A percentile compares a stretch with the other conserved stretches of the same genome.
phyloP scores from a whole-genome alignment of 2,797 vertebrate genomes.

The Percopsis omiscomaycus region DNA sequence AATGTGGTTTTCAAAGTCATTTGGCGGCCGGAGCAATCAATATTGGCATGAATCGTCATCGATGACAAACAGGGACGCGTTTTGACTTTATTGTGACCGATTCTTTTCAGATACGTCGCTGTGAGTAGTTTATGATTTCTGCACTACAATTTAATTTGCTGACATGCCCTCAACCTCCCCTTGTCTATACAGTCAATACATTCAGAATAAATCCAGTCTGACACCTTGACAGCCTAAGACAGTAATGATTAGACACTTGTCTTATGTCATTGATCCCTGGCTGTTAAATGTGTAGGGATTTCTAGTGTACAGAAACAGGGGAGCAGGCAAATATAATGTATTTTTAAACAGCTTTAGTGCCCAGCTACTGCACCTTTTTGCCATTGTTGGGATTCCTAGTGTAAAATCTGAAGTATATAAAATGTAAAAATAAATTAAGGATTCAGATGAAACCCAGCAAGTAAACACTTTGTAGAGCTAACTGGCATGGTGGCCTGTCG shows the following conservation, averaged over 20 bases:
- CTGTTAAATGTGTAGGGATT: conserved; percentile 1
- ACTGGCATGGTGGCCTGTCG: conserved; percentile 49
- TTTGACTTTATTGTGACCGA: conserved; percentile 14
- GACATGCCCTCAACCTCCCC: conserved; percentile 24
- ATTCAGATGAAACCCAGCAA: conserved; percentile 56
- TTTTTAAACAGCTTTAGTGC: background rate
- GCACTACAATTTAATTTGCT: conserved; percentile 33
- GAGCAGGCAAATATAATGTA: background rate
- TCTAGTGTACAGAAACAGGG: too few species aligned
- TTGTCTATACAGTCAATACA: conserved; percentile 19
- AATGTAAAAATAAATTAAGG: conserved; percentile 25
- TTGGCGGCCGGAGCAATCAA: background rate
- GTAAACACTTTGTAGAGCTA: conserved; percentile 33
- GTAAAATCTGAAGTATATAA: too few species aligned
- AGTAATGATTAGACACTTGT: background rate
- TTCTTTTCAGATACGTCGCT: conserved; percentile 14
- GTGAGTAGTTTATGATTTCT: conserved; percentile 31
- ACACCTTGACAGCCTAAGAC: background rate
- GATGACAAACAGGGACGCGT: conserved; percentile 18
- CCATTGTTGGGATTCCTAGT: background rate
- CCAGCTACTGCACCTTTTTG: conserved; percentile 1
- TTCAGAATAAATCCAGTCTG: conserved; percentile 36
- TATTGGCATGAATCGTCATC: conserved; percentile 12
- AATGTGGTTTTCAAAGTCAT: conserved; percentile 3
- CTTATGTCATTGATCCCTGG: conserved; percentile 7